These are phyloP conservation scores for Anarhynchus alexandrinus DNA, from an alignment of 2,113 vertebrate species.

Conservation along the genomic window DNA sequence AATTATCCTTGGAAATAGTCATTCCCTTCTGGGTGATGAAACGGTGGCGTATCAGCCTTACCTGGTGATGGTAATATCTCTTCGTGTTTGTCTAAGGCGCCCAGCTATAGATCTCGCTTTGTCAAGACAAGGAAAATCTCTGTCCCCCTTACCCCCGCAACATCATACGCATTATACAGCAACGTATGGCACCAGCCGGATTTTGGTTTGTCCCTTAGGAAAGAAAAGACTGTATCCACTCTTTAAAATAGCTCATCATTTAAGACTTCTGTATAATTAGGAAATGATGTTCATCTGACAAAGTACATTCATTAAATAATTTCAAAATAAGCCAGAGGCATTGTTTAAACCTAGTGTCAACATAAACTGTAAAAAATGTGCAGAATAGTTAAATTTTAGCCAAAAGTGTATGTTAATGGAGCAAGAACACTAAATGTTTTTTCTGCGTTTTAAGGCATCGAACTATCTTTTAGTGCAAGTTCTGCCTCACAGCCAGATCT, in stretches of 20 bases:
- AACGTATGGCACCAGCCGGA: neutral
- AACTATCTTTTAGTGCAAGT: slow-evolving; percentile 75
- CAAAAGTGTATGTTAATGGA: slow-evolving; percentile 78
- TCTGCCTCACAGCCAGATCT: slow-evolving; percentile 89
- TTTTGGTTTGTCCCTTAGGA: slow-evolving; percentile 49
- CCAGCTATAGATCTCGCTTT: neutral
- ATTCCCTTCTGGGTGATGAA: neutral
- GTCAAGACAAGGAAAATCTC: neutral
- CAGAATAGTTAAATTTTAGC: slow-evolving; percentile 47
- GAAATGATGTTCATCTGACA: slow-evolving; percentile 70
- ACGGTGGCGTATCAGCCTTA: fast-evolving
- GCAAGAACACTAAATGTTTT: slow-evolving; percentile 73
- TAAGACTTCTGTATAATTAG: slow-evolving; percentile 44
- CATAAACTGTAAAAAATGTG: slow-evolving; percentile 67
- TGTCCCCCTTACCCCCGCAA: neutral
- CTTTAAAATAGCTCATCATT: slow-evolving; percentile 50
- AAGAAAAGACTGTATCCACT: neutral
- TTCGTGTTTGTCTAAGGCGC: neutral
- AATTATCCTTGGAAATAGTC: neutral
- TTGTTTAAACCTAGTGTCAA: slow-evolving; percentile 71
- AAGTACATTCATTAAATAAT: slow-evolving; percentile 79
- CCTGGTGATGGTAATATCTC: neutral
- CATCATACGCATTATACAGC: neutral
- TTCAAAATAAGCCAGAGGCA: slow-evolving; percentile 72
- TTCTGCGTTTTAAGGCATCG: slow-evolving; percentile 71